Conservation (phyloP, 1,140 invertebrate genomes). For the Leptonema lineaticorne region DNA sequence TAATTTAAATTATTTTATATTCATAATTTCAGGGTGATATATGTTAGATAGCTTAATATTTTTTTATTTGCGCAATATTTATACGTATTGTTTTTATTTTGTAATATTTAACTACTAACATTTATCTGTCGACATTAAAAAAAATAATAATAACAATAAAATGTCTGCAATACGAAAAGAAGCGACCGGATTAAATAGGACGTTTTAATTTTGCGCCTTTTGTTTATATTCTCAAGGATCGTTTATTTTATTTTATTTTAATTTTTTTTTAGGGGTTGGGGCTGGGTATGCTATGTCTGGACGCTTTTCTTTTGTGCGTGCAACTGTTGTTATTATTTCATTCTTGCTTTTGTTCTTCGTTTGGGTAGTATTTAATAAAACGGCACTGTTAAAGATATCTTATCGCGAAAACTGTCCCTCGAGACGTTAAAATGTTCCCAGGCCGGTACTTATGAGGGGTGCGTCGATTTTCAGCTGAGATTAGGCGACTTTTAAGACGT, state of each 20-base stretch:
- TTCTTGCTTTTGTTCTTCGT: not conserved
- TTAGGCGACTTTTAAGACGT: not conserved
- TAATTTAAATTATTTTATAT: too few relatives aligned
- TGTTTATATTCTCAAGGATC: constrained; percentile 24
- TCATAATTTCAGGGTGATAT: too few relatives aligned
- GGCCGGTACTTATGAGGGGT: not conserved
- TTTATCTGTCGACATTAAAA: not conserved
- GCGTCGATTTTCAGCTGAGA: not conserved
- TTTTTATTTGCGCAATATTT: not conserved
- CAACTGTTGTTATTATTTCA: constrained; percentile 9
- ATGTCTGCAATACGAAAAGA: not conserved
- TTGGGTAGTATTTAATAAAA: constrained; percentile 15
- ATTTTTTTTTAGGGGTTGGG: too few relatives aligned
- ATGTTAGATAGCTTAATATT: too few relatives aligned
- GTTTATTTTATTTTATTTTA: too few relatives aligned
- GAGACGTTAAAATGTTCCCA: not conserved
- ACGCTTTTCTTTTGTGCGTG: constrained; percentile 15
- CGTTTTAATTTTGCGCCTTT: constrained; percentile 21
- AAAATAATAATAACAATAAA: not conserved
- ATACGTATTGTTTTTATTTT: not conserved
- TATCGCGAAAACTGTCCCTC: constrained; percentile 3
- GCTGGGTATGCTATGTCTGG: too few relatives aligned
- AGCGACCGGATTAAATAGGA: not conserved
- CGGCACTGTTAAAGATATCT: constrained; percentile 7
- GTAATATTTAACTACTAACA: not conserved